phyloP scores from a whole-genome alignment of 2,797 vertebrate genomes.

The Neopelma chrysocephalum region DNA sequence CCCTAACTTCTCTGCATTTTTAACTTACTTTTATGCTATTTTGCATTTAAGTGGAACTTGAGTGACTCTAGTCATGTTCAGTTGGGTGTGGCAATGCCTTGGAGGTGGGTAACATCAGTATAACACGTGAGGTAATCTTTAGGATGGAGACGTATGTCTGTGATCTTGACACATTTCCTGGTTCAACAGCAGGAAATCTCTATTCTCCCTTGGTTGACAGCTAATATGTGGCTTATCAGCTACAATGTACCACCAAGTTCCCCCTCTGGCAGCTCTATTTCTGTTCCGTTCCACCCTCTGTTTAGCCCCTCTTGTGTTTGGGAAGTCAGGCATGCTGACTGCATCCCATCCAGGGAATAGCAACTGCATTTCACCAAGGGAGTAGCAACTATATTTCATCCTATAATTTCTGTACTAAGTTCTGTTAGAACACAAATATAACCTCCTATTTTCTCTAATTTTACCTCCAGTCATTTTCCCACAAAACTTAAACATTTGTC shows the following conservation, averaged over 20 bases:
- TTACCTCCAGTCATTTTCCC: neutral
- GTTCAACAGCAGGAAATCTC: neutral
- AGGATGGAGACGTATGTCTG: neutral
- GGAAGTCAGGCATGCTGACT: neutral
- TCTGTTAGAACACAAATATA: neutral
- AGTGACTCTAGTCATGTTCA: neutral
- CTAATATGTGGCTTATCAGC: neutral
- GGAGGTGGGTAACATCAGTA: too few relatives aligned
- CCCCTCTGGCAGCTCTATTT: neutral
- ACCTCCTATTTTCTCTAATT: neutral
- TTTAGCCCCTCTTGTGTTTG: neutral
- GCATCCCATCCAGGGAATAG: neutral
- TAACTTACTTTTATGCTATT: neutral
- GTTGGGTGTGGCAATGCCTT: neutral
- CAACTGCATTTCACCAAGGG: neutral
- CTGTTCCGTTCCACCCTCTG: neutral
- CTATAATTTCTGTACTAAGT: neutral
- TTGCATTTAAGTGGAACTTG: neutral
- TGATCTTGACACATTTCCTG: neutral
- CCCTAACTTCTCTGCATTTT: neutral
- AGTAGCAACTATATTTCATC: neutral
- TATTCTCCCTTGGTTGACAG: neutral
- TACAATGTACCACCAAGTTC: neutral
- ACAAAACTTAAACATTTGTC: neutral
- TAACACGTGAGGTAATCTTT: neutral